Evolutionary conservation across 2,797 vertebrate genomes (phyloP).

Genomic region (Taeniopygia guttata): DNA sequence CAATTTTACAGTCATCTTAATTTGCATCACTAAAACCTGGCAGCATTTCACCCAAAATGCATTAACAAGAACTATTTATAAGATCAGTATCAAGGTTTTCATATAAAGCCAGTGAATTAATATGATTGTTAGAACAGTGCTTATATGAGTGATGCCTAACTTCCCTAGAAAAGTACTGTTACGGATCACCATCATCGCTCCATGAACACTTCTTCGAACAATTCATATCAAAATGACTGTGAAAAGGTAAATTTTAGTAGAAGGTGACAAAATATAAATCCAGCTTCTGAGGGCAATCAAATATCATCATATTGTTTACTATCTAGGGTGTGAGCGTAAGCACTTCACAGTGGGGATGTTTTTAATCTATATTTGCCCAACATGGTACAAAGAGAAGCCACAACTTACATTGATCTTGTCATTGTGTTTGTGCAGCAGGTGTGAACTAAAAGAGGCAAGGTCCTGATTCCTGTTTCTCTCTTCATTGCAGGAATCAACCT

Average conservation of each 20-base stretch:
- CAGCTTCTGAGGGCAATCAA: not conserved
- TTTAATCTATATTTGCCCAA: slow-evolving; percentile 37
- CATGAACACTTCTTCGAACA: not conserved
- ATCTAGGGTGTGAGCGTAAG: not conserved
- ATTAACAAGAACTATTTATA: slow-evolving; percentile 75
- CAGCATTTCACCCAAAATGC: slow-evolving; percentile 72
- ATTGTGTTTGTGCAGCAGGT: slow-evolving; percentile 5
- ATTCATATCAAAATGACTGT: not conserved
- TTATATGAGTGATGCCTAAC: not conserved
- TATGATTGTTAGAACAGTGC: slow-evolving; percentile 35
- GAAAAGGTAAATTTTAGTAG: not conserved
- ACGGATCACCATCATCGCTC: not conserved
- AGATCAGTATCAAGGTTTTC: slow-evolving; percentile 67
- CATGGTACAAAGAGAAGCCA: not conserved
- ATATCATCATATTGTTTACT: not conserved
- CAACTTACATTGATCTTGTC: slow-evolving; percentile 32
- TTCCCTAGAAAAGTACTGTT: not conserved
- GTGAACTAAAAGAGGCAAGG: not conserved
- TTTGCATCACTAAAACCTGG: slow-evolving; percentile 77
- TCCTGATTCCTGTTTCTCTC: not conserved
- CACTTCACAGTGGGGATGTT: not conserved
- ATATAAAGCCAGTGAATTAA: slow-evolving; percentile 59
- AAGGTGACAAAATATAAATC: slow-evolving; percentile 1
- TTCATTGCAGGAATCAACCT: not conserved
- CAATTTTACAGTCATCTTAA: slow-evolving; percentile 79